A percentile compares a stretch with the other conserved stretches of the same genome.
Evolutionary conservation across 1,140 invertebrate genomes (phyloP).

Genomic region (Aplysia californica): DNA sequence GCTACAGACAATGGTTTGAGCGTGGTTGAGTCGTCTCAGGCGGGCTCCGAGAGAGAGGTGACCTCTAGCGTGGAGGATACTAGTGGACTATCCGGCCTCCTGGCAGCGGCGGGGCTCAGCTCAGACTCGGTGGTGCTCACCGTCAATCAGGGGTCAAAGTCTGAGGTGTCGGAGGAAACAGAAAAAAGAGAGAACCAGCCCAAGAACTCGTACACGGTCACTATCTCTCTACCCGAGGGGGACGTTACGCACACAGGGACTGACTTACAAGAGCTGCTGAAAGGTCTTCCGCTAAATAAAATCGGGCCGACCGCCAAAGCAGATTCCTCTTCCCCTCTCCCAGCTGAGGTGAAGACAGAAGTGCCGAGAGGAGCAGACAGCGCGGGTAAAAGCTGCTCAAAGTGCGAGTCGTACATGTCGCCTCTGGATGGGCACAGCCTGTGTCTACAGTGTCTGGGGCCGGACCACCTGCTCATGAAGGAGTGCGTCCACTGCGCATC

Average conservation of each 20-base stretch:
- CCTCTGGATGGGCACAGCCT: constrained; percentile 19
- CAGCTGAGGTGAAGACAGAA: constrained; percentile 13
- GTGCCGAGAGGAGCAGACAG: not conserved
- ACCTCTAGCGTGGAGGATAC: not conserved
- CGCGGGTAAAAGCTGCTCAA: constrained; percentile 3
- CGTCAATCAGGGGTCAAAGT: constrained; percentile 7
- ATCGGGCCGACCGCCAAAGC: constrained; percentile 8
- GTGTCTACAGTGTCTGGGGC: constrained; percentile 20
- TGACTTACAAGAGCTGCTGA: constrained; percentile 23
- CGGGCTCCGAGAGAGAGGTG: not conserved
- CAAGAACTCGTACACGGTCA: constrained; percentile 20
- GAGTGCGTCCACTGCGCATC: constrained; percentile 17
- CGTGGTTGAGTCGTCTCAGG: not conserved
- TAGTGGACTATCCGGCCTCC: constrained; percentile 10
- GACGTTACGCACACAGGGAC: constrained; percentile 14
- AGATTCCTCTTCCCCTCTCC: not conserved
- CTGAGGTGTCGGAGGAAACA: not conserved
- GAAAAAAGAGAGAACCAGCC: not conserved
- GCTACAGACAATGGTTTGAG: not conserved
- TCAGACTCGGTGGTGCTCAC: constrained; percentile 22
- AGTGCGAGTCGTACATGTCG: constrained; percentile 23
- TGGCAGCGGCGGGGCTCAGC: constrained; percentile 21
- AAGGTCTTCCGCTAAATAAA: constrained; percentile 17
- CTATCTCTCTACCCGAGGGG: constrained; percentile 15
- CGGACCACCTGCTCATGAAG: constrained; percentile 9